Evolutionary conservation across 2,113 vertebrate species (phyloP).

Genomic region (Trematomus loennbergii): DNA sequence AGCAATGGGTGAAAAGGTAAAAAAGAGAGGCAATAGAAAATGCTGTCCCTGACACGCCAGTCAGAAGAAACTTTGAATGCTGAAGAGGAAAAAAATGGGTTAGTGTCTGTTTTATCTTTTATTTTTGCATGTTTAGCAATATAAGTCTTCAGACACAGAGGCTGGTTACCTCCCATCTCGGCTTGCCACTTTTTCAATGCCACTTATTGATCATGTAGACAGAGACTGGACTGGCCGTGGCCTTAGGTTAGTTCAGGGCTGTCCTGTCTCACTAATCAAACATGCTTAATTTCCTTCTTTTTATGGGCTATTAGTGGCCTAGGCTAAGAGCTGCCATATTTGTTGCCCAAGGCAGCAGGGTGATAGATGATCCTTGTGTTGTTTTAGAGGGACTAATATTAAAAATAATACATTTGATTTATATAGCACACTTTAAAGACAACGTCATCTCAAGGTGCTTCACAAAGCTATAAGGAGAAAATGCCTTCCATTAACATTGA

Average conservation of each 20-base stretch:
- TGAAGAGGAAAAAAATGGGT: too few relatives aligned
- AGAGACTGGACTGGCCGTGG: constrained; percentile 9
- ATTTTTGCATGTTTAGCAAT: not conserved
- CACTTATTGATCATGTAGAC: constrained; percentile 13
- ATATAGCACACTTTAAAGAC: too few relatives aligned
- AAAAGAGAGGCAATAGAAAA: too few relatives aligned
- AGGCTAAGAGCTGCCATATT: constrained; percentile 4
- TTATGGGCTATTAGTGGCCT: constrained; percentile 35
- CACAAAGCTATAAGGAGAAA: too few relatives aligned
- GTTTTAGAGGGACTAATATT: constrained; percentile 44
- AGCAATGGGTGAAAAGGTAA: too few relatives aligned
- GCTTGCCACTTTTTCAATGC: too few relatives aligned
- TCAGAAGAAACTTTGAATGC: too few relatives aligned
- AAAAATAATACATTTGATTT: too few relatives aligned
- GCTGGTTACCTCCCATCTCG: not conserved
- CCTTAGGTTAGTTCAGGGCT: constrained; percentile 13
- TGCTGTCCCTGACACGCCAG: too few relatives aligned
- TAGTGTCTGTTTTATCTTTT: too few relatives aligned
- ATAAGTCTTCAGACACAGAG: not conserved
- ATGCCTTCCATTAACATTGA: constrained; percentile 58
- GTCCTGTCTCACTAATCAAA: constrained; percentile 38
- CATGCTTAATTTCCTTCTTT: constrained; percentile 57
- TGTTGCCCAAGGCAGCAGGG: constrained; percentile 46
- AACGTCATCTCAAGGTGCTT: too few relatives aligned
- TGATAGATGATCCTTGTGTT: constrained; percentile 45